Evolutionary conservation across 1,140 invertebrate genomes (phyloP).

Genomic region (Apis dorsata): DNA sequence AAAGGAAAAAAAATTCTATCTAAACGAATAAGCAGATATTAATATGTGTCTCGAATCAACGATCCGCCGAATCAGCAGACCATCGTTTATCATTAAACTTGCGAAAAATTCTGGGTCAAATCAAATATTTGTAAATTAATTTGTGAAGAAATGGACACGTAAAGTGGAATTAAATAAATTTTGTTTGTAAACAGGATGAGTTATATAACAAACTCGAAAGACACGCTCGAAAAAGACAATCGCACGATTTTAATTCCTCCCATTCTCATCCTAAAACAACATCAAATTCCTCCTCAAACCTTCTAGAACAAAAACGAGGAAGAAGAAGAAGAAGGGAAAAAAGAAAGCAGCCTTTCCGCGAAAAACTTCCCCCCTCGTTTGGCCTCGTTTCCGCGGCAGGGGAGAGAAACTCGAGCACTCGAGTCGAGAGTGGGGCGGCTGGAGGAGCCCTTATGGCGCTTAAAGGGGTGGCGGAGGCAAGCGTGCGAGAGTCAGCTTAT

Average conservation of each 20-base stretch:
- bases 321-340: background rate
- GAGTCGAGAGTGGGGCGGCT: background rate
- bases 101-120: background rate
- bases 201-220: no score
- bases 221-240: no score
- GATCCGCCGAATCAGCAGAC: background rate
- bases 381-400: conserved; percentile 43
- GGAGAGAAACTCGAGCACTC: background rate
- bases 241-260: no score
- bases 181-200: no score
- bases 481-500: conserved; percentile 65
- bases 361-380: conserved; percentile 15
- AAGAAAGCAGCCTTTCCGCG: background rate
- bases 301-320: background rate
- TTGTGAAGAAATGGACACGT: no score
- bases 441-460: background rate
- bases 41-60: background rate
- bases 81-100: background rate
- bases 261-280: no score
- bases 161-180: no score
- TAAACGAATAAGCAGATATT: background rate
- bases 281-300: background rate
- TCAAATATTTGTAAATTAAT: no score
- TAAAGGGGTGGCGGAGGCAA: conserved; percentile 29
- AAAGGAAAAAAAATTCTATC: background rate